A percentile compares a stretch with the other conserved stretches of the same genome.
Evolutionary conservation across 1,140 invertebrate species (phyloP).

Genomic region (Aphelenchoides besseyi): DNA sequence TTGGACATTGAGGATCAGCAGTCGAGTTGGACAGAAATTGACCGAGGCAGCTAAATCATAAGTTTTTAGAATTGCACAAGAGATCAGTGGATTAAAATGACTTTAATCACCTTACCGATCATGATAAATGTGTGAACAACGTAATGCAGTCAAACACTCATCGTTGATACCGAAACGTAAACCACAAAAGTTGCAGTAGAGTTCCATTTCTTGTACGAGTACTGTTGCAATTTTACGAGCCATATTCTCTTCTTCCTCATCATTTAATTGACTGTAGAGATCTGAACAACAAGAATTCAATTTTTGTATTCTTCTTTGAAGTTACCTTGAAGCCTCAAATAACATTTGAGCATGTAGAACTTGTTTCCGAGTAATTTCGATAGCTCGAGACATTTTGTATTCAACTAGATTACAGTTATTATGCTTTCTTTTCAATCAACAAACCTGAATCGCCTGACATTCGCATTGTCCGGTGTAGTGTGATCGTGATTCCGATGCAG

Average conservation of each 20-base stretch:
- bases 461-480: slow-evolving; percentile 62
- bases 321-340: slow-evolving; percentile 17
- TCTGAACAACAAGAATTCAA: slow-evolving; percentile 41
- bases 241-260: slow-evolving; percentile 56
- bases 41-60: slow-evolving; percentile 11
- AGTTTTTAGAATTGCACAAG: background rate
- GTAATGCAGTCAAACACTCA: slow-evolving; percentile 56
- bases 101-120: slow-evolving; percentile 41
- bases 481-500: slow-evolving; percentile 54
- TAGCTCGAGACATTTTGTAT: slow-evolving; percentile 61
- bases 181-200: slow-evolving; percentile 62
- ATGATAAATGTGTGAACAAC: slow-evolving; percentile 62
- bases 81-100: background rate
- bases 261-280: slow-evolving; percentile 51
- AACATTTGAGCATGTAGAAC: background rate
- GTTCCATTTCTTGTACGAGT: slow-evolving; percentile 61
- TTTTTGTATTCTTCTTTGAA: slow-evolving; percentile 18
- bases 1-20: slow-evolving; percentile 25
- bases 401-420: slow-evolving; percentile 40
- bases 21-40: slow-evolving; percentile 10
- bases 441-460: slow-evolving; percentile 53
- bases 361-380: slow-evolving; percentile 59
- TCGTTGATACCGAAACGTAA: slow-evolving; percentile 56
- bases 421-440: slow-evolving; percentile 3
- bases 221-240: slow-evolving; percentile 38